phyloP scores from a whole-genome alignment of 2,888 invertebrate genomes.

The Xiphydria camelus region DNA sequence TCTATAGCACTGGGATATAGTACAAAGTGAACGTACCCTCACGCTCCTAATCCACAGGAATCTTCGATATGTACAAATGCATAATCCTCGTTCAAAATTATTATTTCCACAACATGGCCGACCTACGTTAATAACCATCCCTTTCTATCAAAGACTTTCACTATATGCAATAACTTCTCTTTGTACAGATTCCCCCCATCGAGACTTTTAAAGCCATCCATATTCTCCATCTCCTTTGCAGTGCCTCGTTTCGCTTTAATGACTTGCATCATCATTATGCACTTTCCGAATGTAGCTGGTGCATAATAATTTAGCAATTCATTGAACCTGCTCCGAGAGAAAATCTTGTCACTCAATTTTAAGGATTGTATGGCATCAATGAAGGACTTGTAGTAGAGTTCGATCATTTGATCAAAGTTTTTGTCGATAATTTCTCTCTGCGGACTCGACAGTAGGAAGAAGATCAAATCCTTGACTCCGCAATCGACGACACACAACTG shows the following conservation, averaged over 20 bases:
- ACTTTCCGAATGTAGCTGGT: slow-evolving; percentile 43
- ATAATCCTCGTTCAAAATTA: no score
- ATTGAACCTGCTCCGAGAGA: slow-evolving; percentile 34
- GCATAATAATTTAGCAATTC: slow-evolving; percentile 38
- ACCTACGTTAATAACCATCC: slow-evolving; percentile 46
- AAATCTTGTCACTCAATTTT: slow-evolving; percentile 30
- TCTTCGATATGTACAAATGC: no score
- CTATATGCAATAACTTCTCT: slow-evolving; percentile 41
- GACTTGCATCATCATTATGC: slow-evolving; percentile 52
- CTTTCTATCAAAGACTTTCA: slow-evolving; percentile 38
- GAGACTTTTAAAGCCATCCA: no score
- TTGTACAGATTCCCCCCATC: slow-evolving; percentile 36
- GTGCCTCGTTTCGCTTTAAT: slow-evolving; percentile 46
- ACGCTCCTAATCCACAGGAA: no score
- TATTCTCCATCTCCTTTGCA: slow-evolving; percentile 30
- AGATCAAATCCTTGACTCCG: slow-evolving; percentile 50
- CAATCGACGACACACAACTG: slow-evolving; percentile 45
- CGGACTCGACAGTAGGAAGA: slow-evolving; percentile 50
- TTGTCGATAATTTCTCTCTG: slow-evolving; percentile 40
- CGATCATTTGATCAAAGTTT: slow-evolving; percentile 42
- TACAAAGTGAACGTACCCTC: no score
- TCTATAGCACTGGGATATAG: no score
- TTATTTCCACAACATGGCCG: no score
- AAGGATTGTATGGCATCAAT: slow-evolving; percentile 34
- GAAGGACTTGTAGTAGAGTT: slow-evolving; percentile 46